phyloP scores from a whole-genome alignment of 2,113 vertebrate species.

The Mirounga angustirostris region DNA sequence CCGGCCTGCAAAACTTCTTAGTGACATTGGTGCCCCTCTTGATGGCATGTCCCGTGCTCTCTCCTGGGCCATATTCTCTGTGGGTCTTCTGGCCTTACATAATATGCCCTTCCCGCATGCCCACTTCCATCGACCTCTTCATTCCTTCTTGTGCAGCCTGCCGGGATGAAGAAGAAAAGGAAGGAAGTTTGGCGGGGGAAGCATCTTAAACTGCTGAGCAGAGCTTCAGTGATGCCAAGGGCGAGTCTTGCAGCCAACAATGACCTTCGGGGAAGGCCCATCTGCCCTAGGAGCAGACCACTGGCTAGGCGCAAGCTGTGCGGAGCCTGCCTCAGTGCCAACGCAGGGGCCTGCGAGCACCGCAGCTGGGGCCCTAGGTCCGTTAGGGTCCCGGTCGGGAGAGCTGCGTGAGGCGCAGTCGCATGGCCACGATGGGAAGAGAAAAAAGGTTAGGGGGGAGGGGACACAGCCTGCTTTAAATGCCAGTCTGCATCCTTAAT shows the following conservation, averaged over 20 bases:
- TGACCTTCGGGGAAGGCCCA: not conserved
- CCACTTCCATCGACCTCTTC: not conserved
- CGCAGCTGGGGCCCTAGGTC: not conserved
- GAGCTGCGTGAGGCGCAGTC: not conserved
- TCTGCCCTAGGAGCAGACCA: not conserved
- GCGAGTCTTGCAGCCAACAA: not conserved
- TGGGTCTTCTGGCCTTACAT: not conserved
- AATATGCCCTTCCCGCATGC: not conserved
- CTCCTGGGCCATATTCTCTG: not conserved
- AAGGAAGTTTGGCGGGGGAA: not conserved
- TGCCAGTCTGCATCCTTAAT: not conserved
- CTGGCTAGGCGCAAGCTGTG: not conserved
- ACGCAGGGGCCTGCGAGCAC: not conserved
- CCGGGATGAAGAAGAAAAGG: not conserved
- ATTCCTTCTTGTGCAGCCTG: not conserved
- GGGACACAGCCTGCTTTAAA: not conserved
- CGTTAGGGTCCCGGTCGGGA: not conserved
- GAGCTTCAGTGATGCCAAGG: not conserved
- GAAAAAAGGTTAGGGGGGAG: not conserved
- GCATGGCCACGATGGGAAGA: accelerated
- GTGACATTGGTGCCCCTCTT: not conserved
- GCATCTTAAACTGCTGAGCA: not conserved
- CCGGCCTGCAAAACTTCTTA: not conserved
- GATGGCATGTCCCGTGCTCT: not conserved
- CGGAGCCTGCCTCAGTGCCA: not conserved